phyloP scores from a whole-genome alignment of 2,113 vertebrate species.

The Scolopax mira region DNA sequence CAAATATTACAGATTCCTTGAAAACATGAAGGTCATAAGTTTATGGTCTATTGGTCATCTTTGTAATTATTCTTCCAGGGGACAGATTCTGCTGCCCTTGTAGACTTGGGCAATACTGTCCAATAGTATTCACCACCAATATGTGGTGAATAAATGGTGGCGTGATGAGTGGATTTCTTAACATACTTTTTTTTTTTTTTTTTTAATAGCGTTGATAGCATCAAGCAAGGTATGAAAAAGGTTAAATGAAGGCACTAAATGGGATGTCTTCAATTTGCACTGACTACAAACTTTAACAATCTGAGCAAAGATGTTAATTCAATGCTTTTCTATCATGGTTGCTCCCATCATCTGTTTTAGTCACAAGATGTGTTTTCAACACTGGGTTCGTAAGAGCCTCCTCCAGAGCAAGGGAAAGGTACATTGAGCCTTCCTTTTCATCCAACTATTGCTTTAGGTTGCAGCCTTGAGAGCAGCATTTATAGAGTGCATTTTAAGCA shows the following conservation, averaged over 20 bases:
- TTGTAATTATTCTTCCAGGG: background rate
- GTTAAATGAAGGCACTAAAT: background rate
- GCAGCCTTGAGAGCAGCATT: background rate
- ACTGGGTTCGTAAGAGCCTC: background rate
- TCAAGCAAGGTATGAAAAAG: background rate
- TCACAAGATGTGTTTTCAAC: background rate
- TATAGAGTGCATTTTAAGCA: background rate
- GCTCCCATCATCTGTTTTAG: background rate
- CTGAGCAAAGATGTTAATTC: background rate
- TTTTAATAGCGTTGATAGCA: background rate
- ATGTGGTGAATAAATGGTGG: background rate
- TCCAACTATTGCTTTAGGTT: background rate
- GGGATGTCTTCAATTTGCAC: background rate
- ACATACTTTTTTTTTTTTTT: background rate
- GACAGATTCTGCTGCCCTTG: background rate
- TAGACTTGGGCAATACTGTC: background rate
- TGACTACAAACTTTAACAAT: background rate
- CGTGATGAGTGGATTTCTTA: background rate
- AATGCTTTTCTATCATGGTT: background rate
- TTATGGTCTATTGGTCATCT: background rate
- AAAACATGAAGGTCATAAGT: background rate
- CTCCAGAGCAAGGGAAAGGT: background rate
- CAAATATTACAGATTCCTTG: conserved; percentile 17
- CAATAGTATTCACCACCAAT: no score
- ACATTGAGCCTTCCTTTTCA: background rate